These are phyloP conservation scores for Molossus alvarezi DNA, from an alignment of 2,797 vertebrate genomes.

Conservation along the genomic window DNA sequence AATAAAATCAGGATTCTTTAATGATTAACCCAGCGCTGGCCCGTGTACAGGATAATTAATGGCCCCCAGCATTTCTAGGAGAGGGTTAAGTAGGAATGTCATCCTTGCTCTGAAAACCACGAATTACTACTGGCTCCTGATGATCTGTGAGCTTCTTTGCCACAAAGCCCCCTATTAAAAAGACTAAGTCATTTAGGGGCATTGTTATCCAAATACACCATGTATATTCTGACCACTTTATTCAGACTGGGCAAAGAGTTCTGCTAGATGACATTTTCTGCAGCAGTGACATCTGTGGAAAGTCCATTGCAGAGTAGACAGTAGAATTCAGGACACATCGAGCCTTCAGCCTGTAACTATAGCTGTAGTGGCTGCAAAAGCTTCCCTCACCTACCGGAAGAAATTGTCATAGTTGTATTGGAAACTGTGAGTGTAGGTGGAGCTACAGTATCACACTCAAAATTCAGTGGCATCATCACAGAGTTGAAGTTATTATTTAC, in stretches of 20 bases:
- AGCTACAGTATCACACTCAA: neutral
- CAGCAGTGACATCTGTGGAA: neutral
- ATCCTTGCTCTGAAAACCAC: conserved; percentile 68
- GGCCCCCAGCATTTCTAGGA: conserved; percentile 48
- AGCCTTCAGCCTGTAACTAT: neutral
- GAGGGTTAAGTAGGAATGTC: conserved; percentile 64
- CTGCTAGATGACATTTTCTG: neutral
- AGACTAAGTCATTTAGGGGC: neutral
- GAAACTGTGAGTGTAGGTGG: neutral
- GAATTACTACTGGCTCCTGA: conserved; percentile 73
- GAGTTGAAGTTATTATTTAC: neutral
- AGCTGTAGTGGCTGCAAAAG: neutral
- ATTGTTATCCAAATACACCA: neutral
- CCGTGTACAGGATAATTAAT: conserved; percentile 64
- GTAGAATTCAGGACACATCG: neutral
- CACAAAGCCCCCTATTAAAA: neutral
- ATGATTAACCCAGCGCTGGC: conserved; percentile 71
- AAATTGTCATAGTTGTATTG: neutral
- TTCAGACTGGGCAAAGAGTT: neutral
- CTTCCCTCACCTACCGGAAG: neutral
- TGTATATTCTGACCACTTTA: neutral
- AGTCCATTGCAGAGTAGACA: neutral
- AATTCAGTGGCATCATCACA: neutral
- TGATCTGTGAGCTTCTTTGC: conserved; percentile 52
- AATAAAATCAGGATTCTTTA: conserved; percentile 54